Percentiles rank a stretch among this genome's conserved stretches.
Conservation (phyloP, 2,888 invertebrate species). For the Andrena praecox region DNA sequence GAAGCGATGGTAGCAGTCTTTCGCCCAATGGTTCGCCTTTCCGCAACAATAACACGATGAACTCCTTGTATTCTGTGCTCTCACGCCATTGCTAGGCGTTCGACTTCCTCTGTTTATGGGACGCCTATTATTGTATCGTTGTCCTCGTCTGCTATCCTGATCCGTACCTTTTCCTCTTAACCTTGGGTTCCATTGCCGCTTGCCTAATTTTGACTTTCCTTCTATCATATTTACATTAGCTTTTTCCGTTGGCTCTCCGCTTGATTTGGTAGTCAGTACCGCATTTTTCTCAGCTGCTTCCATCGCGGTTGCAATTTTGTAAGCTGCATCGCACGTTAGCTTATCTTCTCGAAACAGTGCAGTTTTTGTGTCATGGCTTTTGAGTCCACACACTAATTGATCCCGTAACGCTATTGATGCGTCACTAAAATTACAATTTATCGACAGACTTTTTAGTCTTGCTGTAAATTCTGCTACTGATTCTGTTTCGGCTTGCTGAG, state of each 20-base stretch:
- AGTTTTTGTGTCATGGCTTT: background rate
- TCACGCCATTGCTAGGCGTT: no score
- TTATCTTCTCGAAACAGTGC: background rate
- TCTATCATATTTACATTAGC: no score
- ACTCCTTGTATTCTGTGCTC: background rate
- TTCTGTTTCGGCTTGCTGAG: background rate
- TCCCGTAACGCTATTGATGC: background rate
- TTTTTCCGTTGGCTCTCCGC: no score
- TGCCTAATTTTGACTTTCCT: no score
- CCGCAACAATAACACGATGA: background rate
- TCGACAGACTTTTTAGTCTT: background rate
- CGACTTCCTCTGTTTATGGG: no score
- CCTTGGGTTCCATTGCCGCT: no score
- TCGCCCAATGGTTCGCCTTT: background rate
- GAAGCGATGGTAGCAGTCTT: background rate
- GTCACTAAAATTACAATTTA: background rate
- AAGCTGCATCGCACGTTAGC: background rate
- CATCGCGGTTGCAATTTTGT: background rate
- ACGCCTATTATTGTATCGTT: no score
- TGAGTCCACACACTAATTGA: background rate
- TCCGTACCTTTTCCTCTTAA: no score
- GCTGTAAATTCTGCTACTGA: background rate
- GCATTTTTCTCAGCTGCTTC: no score
- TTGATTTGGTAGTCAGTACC: no score
- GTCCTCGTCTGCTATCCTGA: no score